These are phyloP conservation scores for Zaprionus lachaisei DNA, from an alignment of 1,140 invertebrate genomes.

Conservation along the genomic window DNA sequence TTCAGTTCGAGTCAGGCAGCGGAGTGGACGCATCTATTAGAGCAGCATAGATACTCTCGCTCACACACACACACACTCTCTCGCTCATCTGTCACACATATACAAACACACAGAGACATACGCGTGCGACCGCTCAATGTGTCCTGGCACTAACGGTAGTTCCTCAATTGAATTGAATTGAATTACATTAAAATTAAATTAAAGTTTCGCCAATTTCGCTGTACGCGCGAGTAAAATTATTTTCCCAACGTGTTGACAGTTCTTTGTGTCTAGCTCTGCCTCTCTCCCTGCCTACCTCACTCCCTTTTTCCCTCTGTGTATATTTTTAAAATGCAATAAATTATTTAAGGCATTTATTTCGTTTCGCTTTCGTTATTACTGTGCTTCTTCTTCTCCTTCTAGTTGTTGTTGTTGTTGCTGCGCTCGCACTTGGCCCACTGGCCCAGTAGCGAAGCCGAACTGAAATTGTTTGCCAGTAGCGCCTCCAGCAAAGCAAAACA, in stretches of 20 bases:
- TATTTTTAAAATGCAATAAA: slow-evolving; percentile 59
- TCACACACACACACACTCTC: slow-evolving; percentile 4
- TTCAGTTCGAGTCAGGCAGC: slow-evolving; percentile 75
- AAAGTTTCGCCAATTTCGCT: slow-evolving; percentile 12
- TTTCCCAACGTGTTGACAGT: slow-evolving; percentile 12
- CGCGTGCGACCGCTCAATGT: slow-evolving; percentile 18
- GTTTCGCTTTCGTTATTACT: slow-evolving; percentile 58
- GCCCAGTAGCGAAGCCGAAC: slow-evolving; percentile 55
- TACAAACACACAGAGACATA: not conserved
- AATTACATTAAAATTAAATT: slow-evolving; percentile 23
- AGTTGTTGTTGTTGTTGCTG: slow-evolving; percentile 49
- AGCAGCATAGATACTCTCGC: not conserved
- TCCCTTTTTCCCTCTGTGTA: slow-evolving; percentile 2
- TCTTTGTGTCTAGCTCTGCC: not conserved
- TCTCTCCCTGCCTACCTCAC: not conserved
- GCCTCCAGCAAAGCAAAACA: slow-evolving; percentile 65
- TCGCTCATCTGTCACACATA: slow-evolving; percentile 11
- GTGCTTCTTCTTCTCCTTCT: slow-evolving; percentile 16
- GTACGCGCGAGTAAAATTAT: slow-evolving; percentile 9
- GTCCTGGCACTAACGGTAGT: slow-evolving; percentile 47
- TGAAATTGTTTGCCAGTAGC: slow-evolving; percentile 66
- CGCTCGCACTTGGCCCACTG: slow-evolving; percentile 57
- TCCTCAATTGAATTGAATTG: slow-evolving; percentile 10
- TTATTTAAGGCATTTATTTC: slow-evolving; percentile 77
- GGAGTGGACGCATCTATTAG: slow-evolving; percentile 54